Conservation (phyloP, 2,888 invertebrate genomes). For the Agriotes lineatus region DNA sequence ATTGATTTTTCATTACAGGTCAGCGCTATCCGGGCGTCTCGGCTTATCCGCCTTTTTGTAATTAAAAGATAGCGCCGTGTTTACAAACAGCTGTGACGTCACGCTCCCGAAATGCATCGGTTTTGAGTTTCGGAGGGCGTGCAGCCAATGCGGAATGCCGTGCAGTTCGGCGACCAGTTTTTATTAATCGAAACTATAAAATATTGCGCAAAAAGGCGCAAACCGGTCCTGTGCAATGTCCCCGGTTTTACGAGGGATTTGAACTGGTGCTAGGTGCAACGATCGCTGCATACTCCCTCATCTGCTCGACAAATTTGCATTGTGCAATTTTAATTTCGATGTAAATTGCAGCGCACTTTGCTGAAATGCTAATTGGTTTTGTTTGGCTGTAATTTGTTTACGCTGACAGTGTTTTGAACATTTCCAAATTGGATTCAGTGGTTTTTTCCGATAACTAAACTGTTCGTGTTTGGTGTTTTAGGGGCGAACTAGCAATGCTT, state of each 20-base stretch:
- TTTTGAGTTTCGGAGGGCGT: too few relatives aligned
- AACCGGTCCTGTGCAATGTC: slow-evolving; percentile 44
- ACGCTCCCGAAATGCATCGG: too few relatives aligned
- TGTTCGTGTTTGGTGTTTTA: too few relatives aligned
- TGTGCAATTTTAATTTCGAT: slow-evolving; percentile 17
- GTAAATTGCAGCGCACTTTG: slow-evolving; percentile 3
- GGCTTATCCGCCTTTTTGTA: too few relatives aligned
- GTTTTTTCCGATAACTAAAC: too few relatives aligned
- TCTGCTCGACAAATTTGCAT: slow-evolving; percentile 12
- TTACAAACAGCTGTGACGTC: too few relatives aligned
- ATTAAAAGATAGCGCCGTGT: too few relatives aligned
- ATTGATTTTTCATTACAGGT: too few relatives aligned
- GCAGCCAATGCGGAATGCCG: too few relatives aligned
- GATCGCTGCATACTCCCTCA: slow-evolving; percentile 34
- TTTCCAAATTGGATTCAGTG: neutral
- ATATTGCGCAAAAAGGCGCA: slow-evolving; percentile 18
- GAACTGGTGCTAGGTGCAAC: slow-evolving; percentile 46
- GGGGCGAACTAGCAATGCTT: too few relatives aligned
- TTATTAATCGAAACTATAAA: slow-evolving; percentile 22
- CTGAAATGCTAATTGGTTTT: slow-evolving; percentile 10
- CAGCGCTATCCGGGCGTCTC: too few relatives aligned
- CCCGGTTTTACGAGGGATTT: slow-evolving; percentile 42
- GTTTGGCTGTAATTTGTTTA: too few relatives aligned
- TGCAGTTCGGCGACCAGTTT: slow-evolving; percentile 32
- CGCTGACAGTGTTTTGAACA: slow-evolving; percentile 5